A percentile compares a stretch with the other conserved stretches of the same genome.
phyloP scores from a whole-genome alignment of 2,113 vertebrate genomes.

The Colaptes auratus region DNA sequence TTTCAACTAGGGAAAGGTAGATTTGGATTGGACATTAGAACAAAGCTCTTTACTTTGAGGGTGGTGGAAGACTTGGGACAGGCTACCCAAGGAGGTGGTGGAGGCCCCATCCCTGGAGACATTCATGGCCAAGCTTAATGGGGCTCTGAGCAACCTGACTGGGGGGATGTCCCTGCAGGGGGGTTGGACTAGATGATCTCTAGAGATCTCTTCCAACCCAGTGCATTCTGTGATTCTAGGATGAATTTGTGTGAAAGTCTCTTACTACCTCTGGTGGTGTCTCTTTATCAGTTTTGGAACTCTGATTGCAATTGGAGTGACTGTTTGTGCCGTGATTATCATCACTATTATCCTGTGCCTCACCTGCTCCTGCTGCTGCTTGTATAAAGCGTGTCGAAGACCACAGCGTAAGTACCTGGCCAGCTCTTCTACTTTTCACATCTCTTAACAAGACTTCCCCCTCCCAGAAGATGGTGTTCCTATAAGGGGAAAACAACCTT shows the following conservation, averaged over 20 bases:
- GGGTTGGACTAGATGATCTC: too few relatives aligned
- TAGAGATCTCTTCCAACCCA: too few relatives aligned
- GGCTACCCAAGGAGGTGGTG: too few relatives aligned
- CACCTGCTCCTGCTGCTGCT: conserved; percentile 90
- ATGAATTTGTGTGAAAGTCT: neutral
- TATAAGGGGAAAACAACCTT: neutral
- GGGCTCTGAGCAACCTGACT: too few relatives aligned
- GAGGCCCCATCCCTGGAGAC: too few relatives aligned
- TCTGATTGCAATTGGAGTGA: conserved; percentile 62
- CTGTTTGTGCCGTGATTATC: conserved; percentile 38
- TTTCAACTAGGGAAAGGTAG: too few relatives aligned
- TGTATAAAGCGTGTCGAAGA: conserved; percentile 88
- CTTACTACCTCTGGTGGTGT: neutral
- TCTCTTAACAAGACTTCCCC: neutral
- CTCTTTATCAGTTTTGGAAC: conserved; percentile 68
- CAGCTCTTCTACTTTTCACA: neutral
- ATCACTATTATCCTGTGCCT: conserved; percentile 85
- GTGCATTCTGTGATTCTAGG: too few relatives aligned
- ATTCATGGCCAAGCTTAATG: too few relatives aligned
- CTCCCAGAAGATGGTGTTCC: neutral
- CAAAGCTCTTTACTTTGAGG: too few relatives aligned
- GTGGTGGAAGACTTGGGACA: too few relatives aligned
- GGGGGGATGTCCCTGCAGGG: too few relatives aligned
- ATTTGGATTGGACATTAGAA: too few relatives aligned
- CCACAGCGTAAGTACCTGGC: conserved; percentile 80